phyloP scores from a whole-genome alignment of 2,888 invertebrate genomes.

The Crocallis elinguaria region DNA sequence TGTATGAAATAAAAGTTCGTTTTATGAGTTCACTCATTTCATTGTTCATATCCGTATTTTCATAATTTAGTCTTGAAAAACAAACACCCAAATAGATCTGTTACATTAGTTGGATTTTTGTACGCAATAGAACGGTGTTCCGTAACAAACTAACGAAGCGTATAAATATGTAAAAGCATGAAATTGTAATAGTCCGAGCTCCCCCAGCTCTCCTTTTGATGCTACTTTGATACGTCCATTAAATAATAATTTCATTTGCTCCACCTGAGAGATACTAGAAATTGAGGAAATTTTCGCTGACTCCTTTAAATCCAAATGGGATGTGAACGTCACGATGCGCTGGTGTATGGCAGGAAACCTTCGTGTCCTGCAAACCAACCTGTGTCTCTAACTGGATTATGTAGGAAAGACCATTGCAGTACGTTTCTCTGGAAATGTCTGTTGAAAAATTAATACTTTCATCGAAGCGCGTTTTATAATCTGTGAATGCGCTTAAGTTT shows the following conservation, averaged over 20 bases:
- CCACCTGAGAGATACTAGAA: slow-evolving; percentile 28
- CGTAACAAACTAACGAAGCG: slow-evolving; percentile 27
- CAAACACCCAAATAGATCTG: background rate
- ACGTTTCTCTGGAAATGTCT: slow-evolving; percentile 40
- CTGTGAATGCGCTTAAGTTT: no score
- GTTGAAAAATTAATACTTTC: background rate
- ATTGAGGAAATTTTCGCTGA: slow-evolving; percentile 31
- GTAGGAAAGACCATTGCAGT: slow-evolving; percentile 34
- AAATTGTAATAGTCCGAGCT: slow-evolving; percentile 25
- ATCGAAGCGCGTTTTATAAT: background rate
- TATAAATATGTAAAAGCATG: slow-evolving; percentile 31
- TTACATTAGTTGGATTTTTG: no score
- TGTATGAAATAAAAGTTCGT: no score
- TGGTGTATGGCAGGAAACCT: slow-evolving; percentile 53
- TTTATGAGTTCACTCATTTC: no score
- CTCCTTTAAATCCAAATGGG: slow-evolving; percentile 49
- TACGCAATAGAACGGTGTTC: background rate
- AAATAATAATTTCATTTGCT: slow-evolving; percentile 28
- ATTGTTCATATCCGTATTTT: background rate
- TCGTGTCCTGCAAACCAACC: slow-evolving; percentile 62
- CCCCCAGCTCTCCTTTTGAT: slow-evolving; percentile 29
- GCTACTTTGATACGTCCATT: slow-evolving; percentile 26
- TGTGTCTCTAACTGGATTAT: slow-evolving; percentile 66
- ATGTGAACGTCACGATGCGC: slow-evolving; percentile 54
- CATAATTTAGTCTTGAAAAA: background rate